phyloP scores from a whole-genome alignment of 2,113 vertebrate genomes.

The Brienomyrus longianalis region DNA sequence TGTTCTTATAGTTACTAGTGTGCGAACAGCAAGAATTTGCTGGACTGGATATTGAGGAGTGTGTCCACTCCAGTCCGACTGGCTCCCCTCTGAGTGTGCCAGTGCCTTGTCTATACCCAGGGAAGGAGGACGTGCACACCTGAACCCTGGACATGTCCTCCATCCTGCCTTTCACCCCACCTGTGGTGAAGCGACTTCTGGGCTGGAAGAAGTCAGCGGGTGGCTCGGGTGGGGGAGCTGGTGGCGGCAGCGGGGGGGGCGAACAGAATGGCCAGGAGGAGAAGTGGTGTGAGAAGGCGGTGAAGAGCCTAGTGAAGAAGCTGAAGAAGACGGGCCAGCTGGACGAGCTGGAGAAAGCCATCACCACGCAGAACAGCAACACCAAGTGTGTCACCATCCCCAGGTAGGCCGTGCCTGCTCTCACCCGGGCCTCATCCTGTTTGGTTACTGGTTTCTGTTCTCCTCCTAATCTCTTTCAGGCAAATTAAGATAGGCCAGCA shows the following conservation, averaged over 20 bases:
- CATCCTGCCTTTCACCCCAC: conserved; percentile 95
- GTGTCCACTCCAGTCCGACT: neutral
- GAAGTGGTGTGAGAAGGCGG: conserved; percentile 97
- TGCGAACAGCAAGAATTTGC: neutral
- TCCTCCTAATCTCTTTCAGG: neutral
- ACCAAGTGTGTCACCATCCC: conserved; percentile 98
- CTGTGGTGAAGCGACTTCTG: conserved; percentile 90
- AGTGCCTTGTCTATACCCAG: neutral
- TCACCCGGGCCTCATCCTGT: neutral
- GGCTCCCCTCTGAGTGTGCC: neutral
- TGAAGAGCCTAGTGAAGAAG: conserved; percentile 98
- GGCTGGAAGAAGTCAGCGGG: conserved; percentile 93
- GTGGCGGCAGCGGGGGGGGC: neutral
- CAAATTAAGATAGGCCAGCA: neutral
- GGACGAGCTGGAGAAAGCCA: conserved; percentile 95
- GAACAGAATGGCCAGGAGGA: conserved; percentile 96
- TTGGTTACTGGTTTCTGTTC: too few relatives aligned
- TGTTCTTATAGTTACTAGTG: neutral
- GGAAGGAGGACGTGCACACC: neutral
- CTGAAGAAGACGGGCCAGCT: conserved; percentile 95
- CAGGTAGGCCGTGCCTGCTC: conserved; percentile 65
- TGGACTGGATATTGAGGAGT: neutral
- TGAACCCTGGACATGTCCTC: conserved; percentile 73
- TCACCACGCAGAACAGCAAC: conserved; percentile 94
- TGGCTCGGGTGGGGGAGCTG: conserved; percentile 71